These are phyloP conservation scores for Cotesia chilonis DNA, from an alignment of 1,140 invertebrate species.

Conservation along the genomic window DNA sequence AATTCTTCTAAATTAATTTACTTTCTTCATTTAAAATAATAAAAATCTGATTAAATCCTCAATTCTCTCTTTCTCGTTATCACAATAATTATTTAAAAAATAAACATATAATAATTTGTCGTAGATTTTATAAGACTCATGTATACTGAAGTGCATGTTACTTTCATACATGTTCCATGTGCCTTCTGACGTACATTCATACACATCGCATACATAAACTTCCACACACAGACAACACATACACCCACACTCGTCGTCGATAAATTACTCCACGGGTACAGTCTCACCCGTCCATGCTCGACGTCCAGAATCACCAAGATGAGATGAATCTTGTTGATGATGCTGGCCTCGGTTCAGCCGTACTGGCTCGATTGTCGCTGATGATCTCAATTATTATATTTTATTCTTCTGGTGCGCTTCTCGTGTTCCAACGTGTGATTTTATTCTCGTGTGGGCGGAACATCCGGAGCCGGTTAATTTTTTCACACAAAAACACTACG, in stretches of 20 bases:
- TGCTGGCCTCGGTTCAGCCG: background rate
- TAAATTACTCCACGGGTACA: conserved; percentile 29
- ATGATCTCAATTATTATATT: conserved; percentile 12
- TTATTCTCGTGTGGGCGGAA: conserved; percentile 2
- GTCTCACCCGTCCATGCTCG: conserved; percentile 31
- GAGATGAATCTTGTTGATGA: conserved; percentile 1
- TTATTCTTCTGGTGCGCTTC: background rate
- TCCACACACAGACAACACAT: background rate
- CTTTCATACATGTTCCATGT: background rate
- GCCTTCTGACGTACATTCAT: background rate
- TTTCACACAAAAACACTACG: conserved; percentile 2
- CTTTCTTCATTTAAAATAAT: too few species aligned
- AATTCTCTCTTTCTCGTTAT: conserved; percentile 22
- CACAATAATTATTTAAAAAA: too few species aligned
- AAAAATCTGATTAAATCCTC: too few species aligned
- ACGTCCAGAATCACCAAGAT: background rate
- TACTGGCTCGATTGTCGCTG: background rate
- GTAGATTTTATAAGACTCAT: too few species aligned
- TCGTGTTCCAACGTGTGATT: background rate
- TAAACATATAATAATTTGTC: too few species aligned
- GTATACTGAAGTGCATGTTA: too few species aligned
- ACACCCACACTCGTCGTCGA: conserved; percentile 23
- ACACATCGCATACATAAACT: background rate
- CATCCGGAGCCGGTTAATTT: conserved; percentile 16
- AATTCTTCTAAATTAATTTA: too few species aligned